Conservation (phyloP, 2,888 invertebrate genomes). For the Liposcelis brunnea region DNA sequence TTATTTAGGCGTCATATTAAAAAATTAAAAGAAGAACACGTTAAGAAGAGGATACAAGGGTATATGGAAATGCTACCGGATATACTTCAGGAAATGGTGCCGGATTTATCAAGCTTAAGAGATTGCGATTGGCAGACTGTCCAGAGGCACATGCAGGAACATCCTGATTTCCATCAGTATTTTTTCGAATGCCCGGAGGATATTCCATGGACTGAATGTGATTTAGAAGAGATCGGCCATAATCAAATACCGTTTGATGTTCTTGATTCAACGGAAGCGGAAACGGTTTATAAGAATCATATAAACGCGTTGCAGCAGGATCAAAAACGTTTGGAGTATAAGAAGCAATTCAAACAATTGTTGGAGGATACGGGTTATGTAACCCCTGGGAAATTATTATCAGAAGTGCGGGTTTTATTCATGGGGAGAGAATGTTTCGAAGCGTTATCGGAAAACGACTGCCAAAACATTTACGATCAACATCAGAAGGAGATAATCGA, state of each 20-base stretch:
- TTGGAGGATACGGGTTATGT: slow-evolving; percentile 89
- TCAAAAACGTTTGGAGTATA: slow-evolving; percentile 84
- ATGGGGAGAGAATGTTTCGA: slow-evolving; percentile 92
- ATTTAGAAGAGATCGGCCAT: slow-evolving; percentile 42
- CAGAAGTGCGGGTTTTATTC: slow-evolving; percentile 77
- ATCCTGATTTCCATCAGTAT: slow-evolving; percentile 85
- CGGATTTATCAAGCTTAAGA: slow-evolving; percentile 50
- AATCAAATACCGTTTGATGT: slow-evolving; percentile 74
- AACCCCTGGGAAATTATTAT: slow-evolving; percentile 83
- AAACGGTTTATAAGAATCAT: slow-evolving; percentile 80
- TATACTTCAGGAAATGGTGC: slow-evolving; percentile 58
- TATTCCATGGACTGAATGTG: slow-evolving; percentile 59
- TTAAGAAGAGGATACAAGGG: slow-evolving; percentile 54
- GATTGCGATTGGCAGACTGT: slow-evolving; percentile 76
- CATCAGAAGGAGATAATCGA: slow-evolving; percentile 83
- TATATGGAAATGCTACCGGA: slow-evolving; percentile 63
- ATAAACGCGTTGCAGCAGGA: slow-evolving; percentile 82
- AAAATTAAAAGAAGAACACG: slow-evolving; percentile 63
- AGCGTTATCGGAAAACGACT: slow-evolving; percentile 74
- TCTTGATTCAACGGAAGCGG: slow-evolving; percentile 77
- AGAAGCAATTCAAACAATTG: slow-evolving; percentile 83
- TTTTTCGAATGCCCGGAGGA: slow-evolving; percentile 73
- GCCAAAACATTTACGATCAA: slow-evolving; percentile 81
- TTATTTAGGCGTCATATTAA: slow-evolving; percentile 63
- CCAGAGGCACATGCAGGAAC: slow-evolving; percentile 67